Base-by-base conservation (phyloP, 2,888 invertebrate species). In the Anarsia innoxiella region DNA sequence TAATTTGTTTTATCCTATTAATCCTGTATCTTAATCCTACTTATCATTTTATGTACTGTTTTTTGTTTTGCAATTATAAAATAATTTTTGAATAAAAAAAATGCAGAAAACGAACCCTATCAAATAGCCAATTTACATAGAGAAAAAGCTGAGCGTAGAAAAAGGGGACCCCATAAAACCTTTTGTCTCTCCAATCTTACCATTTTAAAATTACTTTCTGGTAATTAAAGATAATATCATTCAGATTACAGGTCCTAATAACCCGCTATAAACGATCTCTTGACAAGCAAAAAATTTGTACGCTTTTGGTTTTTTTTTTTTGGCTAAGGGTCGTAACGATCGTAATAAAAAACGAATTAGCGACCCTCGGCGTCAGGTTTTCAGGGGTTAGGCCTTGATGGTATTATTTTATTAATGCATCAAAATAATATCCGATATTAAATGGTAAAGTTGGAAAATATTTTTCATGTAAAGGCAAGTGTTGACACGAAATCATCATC, bases 311-410 rank as follows among this genome's bases (percentile, higher is more conserved):
- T 46, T 48, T 55, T 59, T 61, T 61, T 63, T 62, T 61, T 59
- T 59, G 51, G 45, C 49, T n/a, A 55, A 59, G 58, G 66, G 60
- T 53, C 56, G 49, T 66, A 69, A 70, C 63, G 68, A 65, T 62
- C 55, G 70, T 59, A 59, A 74, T 76, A 75, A 74, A 75, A 76
- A 70, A 65, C 64, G 67, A 74, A 76, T 76, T 72, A 75, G 68
- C 59, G 59, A 56, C 57, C 64, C 59, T 41, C 51, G 42, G 45
- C 50, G 51, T 46, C 48, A 53, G 46, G 44, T 46, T 53, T 48
- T 46, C 40, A 39, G 42, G 38, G 51, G 48, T 42, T 42, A 46
- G 35, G 42, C 32, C 38, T 27, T 47, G 48, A 49, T 49, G 46
- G 45, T 46, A 33, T 56, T 53, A 52, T 56, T 50, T 55, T 57